Evolutionary conservation across 2,113 vertebrate species (phyloP).

Genomic region (Thamnophis sirtalis): DNA sequence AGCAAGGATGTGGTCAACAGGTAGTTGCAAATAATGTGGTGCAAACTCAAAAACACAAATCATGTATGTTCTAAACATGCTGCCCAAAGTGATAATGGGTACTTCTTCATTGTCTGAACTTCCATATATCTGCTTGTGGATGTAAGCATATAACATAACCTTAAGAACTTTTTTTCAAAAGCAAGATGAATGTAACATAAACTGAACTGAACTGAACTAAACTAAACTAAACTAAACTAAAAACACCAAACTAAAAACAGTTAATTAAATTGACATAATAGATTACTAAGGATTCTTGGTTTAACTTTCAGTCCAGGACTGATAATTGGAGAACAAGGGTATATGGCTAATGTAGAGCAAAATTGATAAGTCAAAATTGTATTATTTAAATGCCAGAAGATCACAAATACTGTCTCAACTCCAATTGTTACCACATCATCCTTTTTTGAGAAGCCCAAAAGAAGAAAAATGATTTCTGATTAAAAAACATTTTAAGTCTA

Average conservation of each 20-base stretch:
- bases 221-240: background rate
- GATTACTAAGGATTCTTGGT: background rate
- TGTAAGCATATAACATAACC: background rate
- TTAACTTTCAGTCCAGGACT: background rate
- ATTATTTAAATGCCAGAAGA: background rate
- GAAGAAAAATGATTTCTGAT: background rate
- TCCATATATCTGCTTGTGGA: background rate
- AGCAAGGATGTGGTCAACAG: background rate
- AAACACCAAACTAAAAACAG: background rate
- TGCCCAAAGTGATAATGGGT: background rate
- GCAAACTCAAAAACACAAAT: background rate
- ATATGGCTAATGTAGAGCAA: background rate
- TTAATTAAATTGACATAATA: background rate
- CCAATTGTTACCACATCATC: background rate
- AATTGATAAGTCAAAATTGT: background rate
- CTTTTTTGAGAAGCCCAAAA: background rate
- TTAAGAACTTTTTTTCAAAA: background rate
- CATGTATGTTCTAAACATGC: background rate
- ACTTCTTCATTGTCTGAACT: background rate
- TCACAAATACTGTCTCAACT: background rate
- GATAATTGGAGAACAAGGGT: background rate
- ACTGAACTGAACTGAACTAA: background rate
- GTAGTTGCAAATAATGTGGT: background rate
- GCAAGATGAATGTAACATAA: background rate
- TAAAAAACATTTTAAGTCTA: background rate